Evolutionary conservation across 2,797 vertebrate genomes (phyloP), one percentile per base, ranked within the genome.

Genomic region (Schizopygopsis pylzovi): DNA sequence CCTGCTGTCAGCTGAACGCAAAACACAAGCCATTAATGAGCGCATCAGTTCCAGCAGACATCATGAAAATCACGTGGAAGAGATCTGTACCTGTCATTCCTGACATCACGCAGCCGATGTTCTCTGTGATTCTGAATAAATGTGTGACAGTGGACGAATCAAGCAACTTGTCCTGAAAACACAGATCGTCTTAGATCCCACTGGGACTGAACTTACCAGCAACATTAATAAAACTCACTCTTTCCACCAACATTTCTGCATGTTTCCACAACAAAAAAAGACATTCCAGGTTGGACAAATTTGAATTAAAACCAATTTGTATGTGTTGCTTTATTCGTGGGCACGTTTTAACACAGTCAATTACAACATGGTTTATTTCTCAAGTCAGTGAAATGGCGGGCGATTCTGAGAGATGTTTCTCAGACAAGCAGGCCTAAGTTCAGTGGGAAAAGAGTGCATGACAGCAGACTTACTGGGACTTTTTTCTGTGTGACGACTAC

Each of bases 101-200:
- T 78, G 98, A 99, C 98, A 99, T 99, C 90, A 99, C 98, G 88
- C 98, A 99, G 91, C 98, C 98, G 88, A 99, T 99, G 92, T 96
- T 97, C 93, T 99, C 97, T 83, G 98, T 99, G 96, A 99, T 98
- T 96, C 96, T 97, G 96, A 98, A 99, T 90, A 99, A 96, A 89
- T 99, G 98, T 83, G 97, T 98, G 91, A 99, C 97, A 89, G 98
- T 99, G 94, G 95, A 93, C 11, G 96, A 94, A 93, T 99, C 98
- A 92, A 99, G 91, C 84, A 99, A 95, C 93, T 99, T 99, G 93
- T 99, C 98, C 98, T 99, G 90, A 70, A 59, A 89, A 90, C 0
- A 13, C 81, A 70, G 73, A 10, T n/a, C 20, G 56, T 72, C 67
- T 56, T 52, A 3, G 65, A 70, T 41, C 4, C 68, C 52, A 45